These are phyloP conservation scores for Geotrypetes seraphini DNA, from an alignment of 2,797 vertebrate genomes.

Conservation along the genomic window DNA sequence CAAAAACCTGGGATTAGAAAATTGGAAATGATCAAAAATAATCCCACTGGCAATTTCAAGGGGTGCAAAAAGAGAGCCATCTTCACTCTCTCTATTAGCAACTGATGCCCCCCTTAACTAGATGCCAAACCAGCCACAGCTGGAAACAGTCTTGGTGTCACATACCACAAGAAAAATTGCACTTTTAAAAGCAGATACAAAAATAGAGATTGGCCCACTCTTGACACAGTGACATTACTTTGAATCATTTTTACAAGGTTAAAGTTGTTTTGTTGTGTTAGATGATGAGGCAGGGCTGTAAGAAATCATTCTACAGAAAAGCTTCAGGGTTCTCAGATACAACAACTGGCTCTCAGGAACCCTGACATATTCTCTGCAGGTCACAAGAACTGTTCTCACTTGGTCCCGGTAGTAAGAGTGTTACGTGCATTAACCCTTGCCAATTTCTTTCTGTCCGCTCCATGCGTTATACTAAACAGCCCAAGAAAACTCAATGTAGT, in stretches of 20 bases:
- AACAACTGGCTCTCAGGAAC: conserved; percentile 11
- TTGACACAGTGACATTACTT: conserved; percentile 38
- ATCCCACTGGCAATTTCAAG: conserved; percentile 25
- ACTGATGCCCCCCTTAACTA: conserved; percentile 14
- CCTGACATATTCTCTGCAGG: not conserved
- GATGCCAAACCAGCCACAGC: conserved; percentile 23
- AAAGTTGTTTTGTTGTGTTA: too few relatives aligned
- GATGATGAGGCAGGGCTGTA: conserved; percentile 19
- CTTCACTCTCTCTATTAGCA: conserved; percentile 14
- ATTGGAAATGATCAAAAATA: conserved; percentile 6
- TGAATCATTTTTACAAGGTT: conserved; percentile 23
- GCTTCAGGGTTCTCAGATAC: conserved; percentile 5
- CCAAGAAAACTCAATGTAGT: not conserved
- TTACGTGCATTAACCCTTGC: not conserved
- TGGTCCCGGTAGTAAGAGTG: conserved; percentile 8
- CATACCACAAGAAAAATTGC: conserved; percentile 38
- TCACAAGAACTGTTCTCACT: not conserved
- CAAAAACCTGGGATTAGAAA: conserved; percentile 9
- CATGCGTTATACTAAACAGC: conserved; percentile 14
- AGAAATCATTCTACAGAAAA: conserved; percentile 23
- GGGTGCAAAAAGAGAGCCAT: conserved; percentile 17
- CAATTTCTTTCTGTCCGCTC: conserved; percentile 10
- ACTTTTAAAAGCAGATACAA: conserved; percentile 48
- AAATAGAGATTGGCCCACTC: conserved; percentile 54
- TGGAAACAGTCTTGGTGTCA: conserved; percentile 2